These are phyloP conservation scores for Plagodis pulveraria DNA, from an alignment of 2,888 invertebrate genomes.

Conservation along the genomic window DNA sequence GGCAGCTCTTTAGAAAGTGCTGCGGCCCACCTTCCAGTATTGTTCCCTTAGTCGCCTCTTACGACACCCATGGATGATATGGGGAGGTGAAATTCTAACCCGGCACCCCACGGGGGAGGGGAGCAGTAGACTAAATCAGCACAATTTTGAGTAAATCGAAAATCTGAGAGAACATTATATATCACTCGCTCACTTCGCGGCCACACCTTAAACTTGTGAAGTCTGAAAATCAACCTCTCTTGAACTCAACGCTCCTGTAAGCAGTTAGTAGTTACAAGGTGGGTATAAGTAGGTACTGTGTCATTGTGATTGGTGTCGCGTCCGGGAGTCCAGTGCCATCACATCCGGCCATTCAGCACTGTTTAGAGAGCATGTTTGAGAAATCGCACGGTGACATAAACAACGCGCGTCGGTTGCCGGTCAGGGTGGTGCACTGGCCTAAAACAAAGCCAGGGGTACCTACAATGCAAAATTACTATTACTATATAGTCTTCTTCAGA, in stretches of 20 bases:
- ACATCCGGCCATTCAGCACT: conserved; percentile 55
- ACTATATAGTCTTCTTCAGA: no score
- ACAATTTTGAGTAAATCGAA: no score
- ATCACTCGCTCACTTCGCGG: conserved; percentile 30
- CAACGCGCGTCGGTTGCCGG: conserved; percentile 12
- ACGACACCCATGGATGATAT: no score
- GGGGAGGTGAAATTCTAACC: no score
- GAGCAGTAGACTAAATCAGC: no score
- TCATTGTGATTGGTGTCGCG: conserved; percentile 34
- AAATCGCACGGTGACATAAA: conserved; percentile 18
- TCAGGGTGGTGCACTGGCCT: conserved; percentile 12
- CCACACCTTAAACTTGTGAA: conserved; percentile 40
- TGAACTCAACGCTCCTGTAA: conserved; percentile 50
- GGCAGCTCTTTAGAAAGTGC: no score
- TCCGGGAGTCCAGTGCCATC: conserved; percentile 47
- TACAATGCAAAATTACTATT: no score
- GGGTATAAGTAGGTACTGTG: not conserved
- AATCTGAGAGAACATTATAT: no score
- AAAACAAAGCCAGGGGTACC: conserved; percentile 6
- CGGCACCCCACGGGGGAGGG: no score
- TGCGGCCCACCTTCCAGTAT: no score
- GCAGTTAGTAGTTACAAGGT: conserved; percentile 4
- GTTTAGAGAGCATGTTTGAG: conserved; percentile 20
- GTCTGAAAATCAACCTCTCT: conserved; percentile 60
- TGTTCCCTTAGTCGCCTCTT: no score